Base-by-base conservation (phyloP, 2,888 invertebrate species). In the Dascillus cervinus region DNA sequence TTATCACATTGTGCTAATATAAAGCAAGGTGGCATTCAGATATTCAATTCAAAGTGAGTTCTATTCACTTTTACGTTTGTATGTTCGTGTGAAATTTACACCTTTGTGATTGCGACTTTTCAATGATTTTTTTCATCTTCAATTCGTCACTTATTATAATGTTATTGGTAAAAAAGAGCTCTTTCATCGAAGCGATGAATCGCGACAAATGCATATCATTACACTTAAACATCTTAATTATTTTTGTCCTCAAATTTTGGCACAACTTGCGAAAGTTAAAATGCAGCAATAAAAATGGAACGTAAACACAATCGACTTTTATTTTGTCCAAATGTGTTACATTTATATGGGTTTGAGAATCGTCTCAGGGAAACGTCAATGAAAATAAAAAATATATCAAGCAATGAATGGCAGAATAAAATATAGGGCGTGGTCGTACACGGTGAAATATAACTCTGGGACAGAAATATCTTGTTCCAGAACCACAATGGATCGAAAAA, bases 401-500 rank as follows among this genome's bases (percentile, higher is more conserved):
- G 51, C 48, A 49, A 52, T 60, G 61, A 62, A 60, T 58, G 61
- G 60, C 57, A 55, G 45, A 51, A 57, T 56, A 56, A 60, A 60
- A 60, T 56, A 47, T 43, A 45, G 56, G 63, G 62, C 59, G 60
- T 58, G 58, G 54, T 53, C n/a, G 41, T 39, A 37, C 52, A 52
- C 50, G 56, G 52, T 58, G 64, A 62, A 62, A 62, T 62, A 60
- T 62, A 61, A 64, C 59, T 55, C 62, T 52, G 53, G 55, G 52
- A 47, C 53, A 55, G 56, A 54, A 62, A 61, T 62, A 62, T 62
- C 64, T 61, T 60, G 60, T 62, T 63, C 60, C 55, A 50, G 29
- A 36, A 47, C 53, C 53, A 57, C 57, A 58, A 58, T 56, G 50
- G 53, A 35, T 22, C 38, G 34, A 55, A 55, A 58, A 62, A 62